A percentile compares a stretch with the other conserved stretches of the same genome.
These are phyloP conservation scores for Hydrolagus affinis DNA, from an alignment of 2,113 vertebrate genomes.

Conservation along the genomic window DNA sequence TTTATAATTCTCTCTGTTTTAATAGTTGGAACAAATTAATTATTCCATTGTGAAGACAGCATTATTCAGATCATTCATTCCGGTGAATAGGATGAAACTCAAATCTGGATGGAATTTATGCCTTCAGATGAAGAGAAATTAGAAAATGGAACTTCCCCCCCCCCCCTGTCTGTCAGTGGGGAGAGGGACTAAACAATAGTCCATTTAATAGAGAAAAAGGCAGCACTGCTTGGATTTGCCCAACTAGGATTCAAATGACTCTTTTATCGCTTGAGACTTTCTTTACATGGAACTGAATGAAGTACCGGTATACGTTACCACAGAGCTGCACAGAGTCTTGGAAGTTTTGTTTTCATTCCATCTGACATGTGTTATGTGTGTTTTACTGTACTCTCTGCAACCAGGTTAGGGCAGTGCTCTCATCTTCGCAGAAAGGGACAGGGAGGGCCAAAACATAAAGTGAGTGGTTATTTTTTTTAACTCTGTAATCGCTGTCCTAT, in stretches of 20 bases:
- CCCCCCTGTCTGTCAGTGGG: conserved; percentile 49
- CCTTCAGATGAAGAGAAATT: conserved; percentile 82
- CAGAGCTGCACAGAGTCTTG: not conserved
- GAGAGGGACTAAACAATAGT: conserved; percentile 79
- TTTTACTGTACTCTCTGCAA: not conserved
- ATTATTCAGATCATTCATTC: conserved; percentile 81
- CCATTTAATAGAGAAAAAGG: conserved; percentile 67
- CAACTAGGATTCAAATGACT: not conserved
- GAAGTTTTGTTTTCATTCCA: not conserved
- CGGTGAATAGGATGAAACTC: conserved; percentile 75
- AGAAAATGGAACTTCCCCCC: conserved; percentile 68
- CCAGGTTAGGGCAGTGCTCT: not conserved
- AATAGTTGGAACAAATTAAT: conserved; percentile 99
- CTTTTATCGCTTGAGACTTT: not conserved
- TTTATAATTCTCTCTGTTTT: conserved; percentile 86
- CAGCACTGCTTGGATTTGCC: too few relatives aligned
- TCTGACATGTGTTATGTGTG: too few relatives aligned
- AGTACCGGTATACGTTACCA: not conserved
- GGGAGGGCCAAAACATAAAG: too few relatives aligned
- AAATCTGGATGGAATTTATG: conserved; percentile 74
- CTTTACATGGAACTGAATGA: not conserved
- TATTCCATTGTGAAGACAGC: conserved; percentile 91
- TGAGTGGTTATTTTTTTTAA: too few relatives aligned
- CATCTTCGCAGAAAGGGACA: too few relatives aligned
- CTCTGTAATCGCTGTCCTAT: too few relatives aligned